Percentiles rank a stretch among this genome's conserved stretches.
Conservation (phyloP, 2,113 vertebrate genomes). For the Menidia beryllina region DNA sequence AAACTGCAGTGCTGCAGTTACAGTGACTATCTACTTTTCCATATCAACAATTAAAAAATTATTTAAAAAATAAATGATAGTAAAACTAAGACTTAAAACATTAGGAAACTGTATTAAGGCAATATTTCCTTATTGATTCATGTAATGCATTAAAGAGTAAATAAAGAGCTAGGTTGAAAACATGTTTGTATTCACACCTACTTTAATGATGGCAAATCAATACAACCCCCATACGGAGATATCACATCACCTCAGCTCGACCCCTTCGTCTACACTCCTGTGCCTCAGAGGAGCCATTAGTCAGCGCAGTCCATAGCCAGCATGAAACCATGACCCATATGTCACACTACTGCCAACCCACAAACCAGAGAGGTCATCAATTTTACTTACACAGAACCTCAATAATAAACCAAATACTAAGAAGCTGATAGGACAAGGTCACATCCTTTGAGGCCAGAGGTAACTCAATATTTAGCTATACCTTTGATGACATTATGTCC, state of each 20-base stretch:
- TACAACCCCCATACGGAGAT: constrained; percentile 11
- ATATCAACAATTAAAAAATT: no score
- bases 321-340: constrained; percentile 42
- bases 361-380: constrained; percentile 31
- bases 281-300: constrained; percentile 32
- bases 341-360: constrained; percentile 29
- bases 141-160: neutral
- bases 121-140: neutral
- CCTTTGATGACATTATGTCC: no score
- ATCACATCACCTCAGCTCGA: constrained; percentile 25
- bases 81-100: no score
- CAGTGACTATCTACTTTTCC: no score
- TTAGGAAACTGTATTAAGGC: neutral
- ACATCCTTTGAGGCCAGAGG: no score
- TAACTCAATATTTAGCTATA: no score
- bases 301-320: constrained; percentile 48
- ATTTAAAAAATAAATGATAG: no score
- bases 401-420: constrained; percentile 22
- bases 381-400: constrained; percentile 31
- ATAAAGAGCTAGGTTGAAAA: neutral
- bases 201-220: constrained; percentile 48
- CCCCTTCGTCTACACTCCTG: neutral
- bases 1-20: neutral
- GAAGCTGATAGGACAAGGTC: neutral
- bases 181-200: constrained; percentile 21